Evolutionary conservation across 2,113 vertebrate genomes (phyloP).

Genomic region (Pandion haliaetus): DNA sequence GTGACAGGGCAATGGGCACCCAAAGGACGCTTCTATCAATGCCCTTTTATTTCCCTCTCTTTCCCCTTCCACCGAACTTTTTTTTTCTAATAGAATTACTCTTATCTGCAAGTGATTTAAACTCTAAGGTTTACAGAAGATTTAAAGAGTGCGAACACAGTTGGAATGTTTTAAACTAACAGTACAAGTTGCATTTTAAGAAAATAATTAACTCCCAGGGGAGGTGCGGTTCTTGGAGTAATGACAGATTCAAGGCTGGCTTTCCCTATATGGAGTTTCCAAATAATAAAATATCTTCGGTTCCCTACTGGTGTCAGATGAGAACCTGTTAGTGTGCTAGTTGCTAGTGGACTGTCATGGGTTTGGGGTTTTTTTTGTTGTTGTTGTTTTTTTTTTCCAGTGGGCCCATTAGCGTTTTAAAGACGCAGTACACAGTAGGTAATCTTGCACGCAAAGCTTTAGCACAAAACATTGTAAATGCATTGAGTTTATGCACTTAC

Average conservation of each 20-base stretch:
- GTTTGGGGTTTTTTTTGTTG: background rate
- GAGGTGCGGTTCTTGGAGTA: conserved; percentile 82
- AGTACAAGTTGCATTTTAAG: conserved; percentile 85
- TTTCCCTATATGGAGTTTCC: conserved; percentile 85
- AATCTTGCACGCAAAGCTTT: conserved; percentile 5
- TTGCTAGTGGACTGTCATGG: conserved; percentile 79
- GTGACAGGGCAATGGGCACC: conserved; percentile 51
- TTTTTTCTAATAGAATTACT: conserved; percentile 79
- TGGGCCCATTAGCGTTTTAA: conserved; percentile 73
- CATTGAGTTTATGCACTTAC: background rate
- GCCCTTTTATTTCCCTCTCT: conserved; percentile 64
- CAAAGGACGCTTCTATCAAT: conserved; percentile 63
- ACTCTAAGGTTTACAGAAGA: conserved; percentile 83
- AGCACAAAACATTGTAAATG: background rate
- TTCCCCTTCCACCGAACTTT: conserved; percentile 37
- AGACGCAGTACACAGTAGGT: conserved; percentile 57
- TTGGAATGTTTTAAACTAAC: conserved; percentile 90
- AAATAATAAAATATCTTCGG: conserved; percentile 89
- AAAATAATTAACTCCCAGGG: conserved; percentile 91
- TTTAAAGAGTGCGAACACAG: conserved; percentile 93
- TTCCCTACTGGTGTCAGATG: conserved; percentile 87
- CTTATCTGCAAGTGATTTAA: conserved; percentile 87
- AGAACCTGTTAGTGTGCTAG: conserved; percentile 88
- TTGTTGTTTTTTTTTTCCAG: background rate
- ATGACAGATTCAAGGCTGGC: conserved; percentile 83